Evolutionary conservation across 2,797 vertebrate species (phyloP), one percentile per base, ranked within the genome.

Genomic region (Antennarius maculatus): DNA sequence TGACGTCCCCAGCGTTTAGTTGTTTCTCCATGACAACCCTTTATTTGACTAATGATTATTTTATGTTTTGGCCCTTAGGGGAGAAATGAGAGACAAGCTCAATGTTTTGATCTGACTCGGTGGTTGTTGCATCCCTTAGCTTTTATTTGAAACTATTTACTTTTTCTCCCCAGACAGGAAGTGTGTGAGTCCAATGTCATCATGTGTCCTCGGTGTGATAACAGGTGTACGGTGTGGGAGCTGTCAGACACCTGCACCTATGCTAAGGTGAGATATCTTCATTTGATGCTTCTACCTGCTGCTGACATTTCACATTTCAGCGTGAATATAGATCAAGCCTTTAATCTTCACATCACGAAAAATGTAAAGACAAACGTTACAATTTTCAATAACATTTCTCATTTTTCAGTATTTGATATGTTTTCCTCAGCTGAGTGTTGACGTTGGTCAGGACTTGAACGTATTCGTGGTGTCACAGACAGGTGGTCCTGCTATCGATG

Each of bases 171-270:
- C 77, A 99, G 97, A 87, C 93, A 92, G 71, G 97, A 98, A 86
- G 95, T 98, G 77, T 99, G 97, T 11, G 66, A 93, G 0, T 95
- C 96, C 62, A 74, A 73, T 6, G 90, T 91, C 71, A 70, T 92
- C 60, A 95, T 99, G 96, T 98, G 97, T 76, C 97, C 97, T 0
- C 93, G 93, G 43, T 97, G 97, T 0, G 96, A 98, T 74, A 91
- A 92, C 17, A 84, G 66, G 3, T 96, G 94, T 67, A 23, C 4
- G 0, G 91, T 89, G 71, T 97, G 95, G 94, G 65, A 81, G 1
- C 94, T 98, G 17, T 95, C 95, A 0, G 95, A 96, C 59, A 97
- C 94, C 28, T 98, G 97, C 77, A 85, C 74, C 48, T 97, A 97
- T 0, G 95, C 96, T 7, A 98, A 96, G 95, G 97, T 97, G 72